A percentile compares a stretch with the other conserved stretches of the same genome.
These are phyloP conservation scores for Notolepis coatsorum DNA, from an alignment of 2,797 vertebrate genomes.

Conservation along the genomic window DNA sequence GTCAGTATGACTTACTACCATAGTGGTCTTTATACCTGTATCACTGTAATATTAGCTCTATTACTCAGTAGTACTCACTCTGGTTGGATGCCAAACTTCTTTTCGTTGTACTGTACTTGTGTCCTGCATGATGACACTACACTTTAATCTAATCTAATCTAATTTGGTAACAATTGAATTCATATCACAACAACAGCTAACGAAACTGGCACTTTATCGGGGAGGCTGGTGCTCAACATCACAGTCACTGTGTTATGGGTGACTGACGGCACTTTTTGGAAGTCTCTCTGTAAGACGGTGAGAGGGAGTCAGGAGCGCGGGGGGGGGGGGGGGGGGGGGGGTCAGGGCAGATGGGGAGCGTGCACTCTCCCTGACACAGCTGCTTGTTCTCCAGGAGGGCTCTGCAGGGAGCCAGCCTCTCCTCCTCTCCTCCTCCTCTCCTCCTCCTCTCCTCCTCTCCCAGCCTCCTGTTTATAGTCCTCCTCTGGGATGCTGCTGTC, in stretches of 20 bases:
- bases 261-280: constrained; percentile 60
- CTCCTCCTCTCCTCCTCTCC: too few relatives aligned
- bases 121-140: too few relatives aligned
- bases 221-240: constrained; percentile 31
- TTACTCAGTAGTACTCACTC: too few relatives aligned
- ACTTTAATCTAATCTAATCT: too few relatives aligned
- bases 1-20: too few relatives aligned
- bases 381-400: constrained; percentile 61
- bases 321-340: constrained; percentile 9
- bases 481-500: constrained; percentile 10
- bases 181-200: neutral
- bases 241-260: constrained; percentile 30
- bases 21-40: too few relatives aligned
- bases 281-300: constrained; percentile 63
- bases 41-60: too few relatives aligned
- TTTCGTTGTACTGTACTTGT: too few relatives aligned
- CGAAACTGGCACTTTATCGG: constrained; percentile 9
- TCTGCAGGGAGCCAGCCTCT: constrained; percentile 61
- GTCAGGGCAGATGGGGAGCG: constrained; percentile 28
- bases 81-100: too few relatives aligned
- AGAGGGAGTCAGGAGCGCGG: constrained; percentile 27
- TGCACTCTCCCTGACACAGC: constrained; percentile 61
- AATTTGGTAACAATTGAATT: neutral
- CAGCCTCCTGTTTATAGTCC: constrained; percentile 25
- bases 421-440: neutral